Base-by-base conservation (phyloP, 2,113 vertebrate species). In the Rhadina sibilatrix region DNA sequence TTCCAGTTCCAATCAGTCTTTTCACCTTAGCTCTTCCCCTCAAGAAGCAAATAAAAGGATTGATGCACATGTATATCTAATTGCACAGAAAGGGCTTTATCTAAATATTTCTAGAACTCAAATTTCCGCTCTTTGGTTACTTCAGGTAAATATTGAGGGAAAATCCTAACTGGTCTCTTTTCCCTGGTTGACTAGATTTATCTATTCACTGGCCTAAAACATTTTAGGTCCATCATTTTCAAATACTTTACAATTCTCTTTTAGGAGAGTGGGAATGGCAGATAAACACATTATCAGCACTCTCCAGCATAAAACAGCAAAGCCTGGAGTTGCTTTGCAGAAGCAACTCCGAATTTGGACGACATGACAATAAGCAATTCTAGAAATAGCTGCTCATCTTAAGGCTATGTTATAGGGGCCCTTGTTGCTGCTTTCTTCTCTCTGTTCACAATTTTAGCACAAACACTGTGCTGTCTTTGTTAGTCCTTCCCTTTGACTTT, bases 241-340 rank as follows among this genome's bases (percentile, higher is more conserved):
- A 78, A 86, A 94, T 83, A 66, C 64, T 56, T 91, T 19, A 50
- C 16, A 88, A 8, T 71, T 92, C 44, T 84, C 69, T 90, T 93
- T 75, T 28, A 82, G 65, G 53, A 81, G 93, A 86, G 35, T 75
- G 61, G 47, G 81, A 91, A 82, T 70, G 80, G 76, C 85, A 90
- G 92, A 95, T 93, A 93, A 94, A 94, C 72, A 92, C 80, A 93
- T 92, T 94, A 95, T 93, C 80, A 90, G 83, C 56, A 93, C 86
- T 95, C 83, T 83, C 83, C 87, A 87, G 80, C 76, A 94, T 42
- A 92, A 83, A 94, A 68, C 72, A 93, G 88, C 12, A 3, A 93
- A 96, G 86, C 92, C 92, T 87, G 72, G 64, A 93, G 94, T 92
- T 88, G 93, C 95, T 97, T 96, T 92, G 85, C 71, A 90, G 94